Conservation (phyloP, 2,888 invertebrate genomes). For the Tupiocoris notatus region DNA sequence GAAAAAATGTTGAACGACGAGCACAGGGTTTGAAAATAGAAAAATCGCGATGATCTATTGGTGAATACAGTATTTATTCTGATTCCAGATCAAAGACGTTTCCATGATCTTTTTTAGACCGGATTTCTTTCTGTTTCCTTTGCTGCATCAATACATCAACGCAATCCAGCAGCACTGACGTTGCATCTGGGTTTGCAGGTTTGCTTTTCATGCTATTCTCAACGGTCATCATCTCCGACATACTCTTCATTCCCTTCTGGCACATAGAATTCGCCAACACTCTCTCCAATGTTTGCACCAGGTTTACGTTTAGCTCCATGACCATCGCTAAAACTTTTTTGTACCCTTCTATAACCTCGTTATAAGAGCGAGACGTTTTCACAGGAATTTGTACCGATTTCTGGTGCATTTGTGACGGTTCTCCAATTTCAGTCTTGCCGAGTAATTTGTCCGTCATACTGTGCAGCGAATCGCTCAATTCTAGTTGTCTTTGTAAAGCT, state of each 20-base stretch:
- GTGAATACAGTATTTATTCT: background rate
- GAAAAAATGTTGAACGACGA: no score
- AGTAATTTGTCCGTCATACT: background rate
- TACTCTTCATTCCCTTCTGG: background rate
- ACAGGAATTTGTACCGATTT: background rate
- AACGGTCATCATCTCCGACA: background rate
- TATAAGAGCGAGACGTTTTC: background rate
- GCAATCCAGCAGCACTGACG: slow-evolving; percentile 11
- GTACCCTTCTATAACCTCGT: background rate
- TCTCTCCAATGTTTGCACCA: slow-evolving; percentile 6
- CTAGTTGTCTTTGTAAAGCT: slow-evolving; percentile 9
- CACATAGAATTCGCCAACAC: background rate
- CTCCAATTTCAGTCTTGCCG: background rate
- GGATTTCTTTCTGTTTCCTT: background rate
- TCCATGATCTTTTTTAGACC: background rate
- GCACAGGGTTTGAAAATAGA: no score
- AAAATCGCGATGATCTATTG: no score
- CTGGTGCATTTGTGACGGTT: background rate
- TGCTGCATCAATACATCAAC: slow-evolving; percentile 24
- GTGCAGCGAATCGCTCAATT: slow-evolving; percentile 2
- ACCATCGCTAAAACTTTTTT: slow-evolving; percentile 6
- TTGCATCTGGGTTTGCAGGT: background rate
- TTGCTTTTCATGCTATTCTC: background rate
- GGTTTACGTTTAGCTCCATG: slow-evolving; percentile 7
- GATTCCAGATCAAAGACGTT: background rate